Base-by-base conservation (phyloP, 2,797 vertebrate species). In the Tapera naevia region DNA sequence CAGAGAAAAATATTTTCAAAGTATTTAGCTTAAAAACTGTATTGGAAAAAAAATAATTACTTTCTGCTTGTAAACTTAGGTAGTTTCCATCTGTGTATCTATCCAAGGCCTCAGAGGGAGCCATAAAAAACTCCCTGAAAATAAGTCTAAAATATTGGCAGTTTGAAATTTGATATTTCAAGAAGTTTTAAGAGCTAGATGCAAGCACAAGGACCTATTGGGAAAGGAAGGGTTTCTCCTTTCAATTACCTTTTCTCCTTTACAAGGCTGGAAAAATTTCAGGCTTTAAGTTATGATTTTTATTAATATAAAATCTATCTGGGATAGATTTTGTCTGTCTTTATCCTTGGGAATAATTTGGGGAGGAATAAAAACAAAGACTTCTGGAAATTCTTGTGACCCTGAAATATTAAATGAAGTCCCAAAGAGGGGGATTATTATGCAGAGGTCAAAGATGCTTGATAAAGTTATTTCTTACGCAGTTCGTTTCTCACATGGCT, bases 81-180 rank as follows among this genome's bases (percentile, higher is more conserved):
- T 90, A 88, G 35, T 95, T 95, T 91, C 66, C 83, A 94, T 74
- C 71, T 91, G 67, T 79, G 32, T 71, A 83, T 92, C 58, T 94
- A 54, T 54, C 19, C 22, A 71, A 66, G 61, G 45, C 64, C 78
- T 89, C 53, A 88, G 86, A 92, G 56, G 28, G 35, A 89, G 24
- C 19, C 54, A 79, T 91, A 89, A 95, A 95, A 81, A 74, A 33
- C 75, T 30, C 33, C 39, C 43, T 79, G 80, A 91, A 91, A 91
- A 93, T n/a, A 73, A 76, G 60, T 80, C 93, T 33, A 90, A 92
- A 94, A 87, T 89, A 83, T 30, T 24, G 11, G 19, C 72, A 82
- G 66, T 58, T 88, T 92, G 92, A 92, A 92, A 95, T 93, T 18
- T 71, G 90, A 78, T 94, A 83, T 93, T 91, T 91, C 54, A 80